Evolutionary conservation across 2,113 vertebrate species (phyloP), one percentile per base, ranked within the genome.

Genomic region (Triplophysa tibetana): DNA sequence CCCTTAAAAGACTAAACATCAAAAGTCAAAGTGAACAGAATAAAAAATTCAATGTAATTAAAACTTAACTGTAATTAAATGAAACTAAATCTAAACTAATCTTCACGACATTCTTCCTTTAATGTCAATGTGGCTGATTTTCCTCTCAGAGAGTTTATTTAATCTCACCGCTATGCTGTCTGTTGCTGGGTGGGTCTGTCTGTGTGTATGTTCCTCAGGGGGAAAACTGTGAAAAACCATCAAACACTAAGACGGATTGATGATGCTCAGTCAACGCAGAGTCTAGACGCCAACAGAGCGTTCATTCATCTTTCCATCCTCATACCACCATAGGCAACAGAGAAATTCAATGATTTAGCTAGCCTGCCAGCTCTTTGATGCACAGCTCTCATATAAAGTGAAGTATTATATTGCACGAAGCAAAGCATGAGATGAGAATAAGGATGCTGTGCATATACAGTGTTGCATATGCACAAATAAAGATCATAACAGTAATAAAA

Each of bases 241-340:
- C 70, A 70, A 70, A 70, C 68, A 29, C 45, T 19, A 41, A 70
- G 16, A 43, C 24, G 29, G 70, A 74, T 74, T 61, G 70, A 60
- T 74, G 69, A 26, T 33, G 10, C 70, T 74, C 70, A 61, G 52
- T 74, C 70, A 72, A 26, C 26, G 38, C 70, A 17, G 13, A 75
- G 73, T 63, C 73, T 75, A 75, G 73, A 75, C 73, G 41, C 23
- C 58, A 19, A 63, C 73, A 63, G 56, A 75, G 73, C 72, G 41
- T 58, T 58, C 54, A 58, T 75, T 75, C 73, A 50, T 63, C n/a
- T 63, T 41, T 62, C 72, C 16, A 13, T 58, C 26, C 69, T 72
- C 69, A 38, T 33, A 58, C 50, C 50, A 38, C 69, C 29, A 12
- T 50, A 72, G 52, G 19, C 69, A 12, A 21, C 50, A 70, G 26